Conservation (phyloP, 1,140 invertebrate species). For the Meteorus sp. region DNA sequence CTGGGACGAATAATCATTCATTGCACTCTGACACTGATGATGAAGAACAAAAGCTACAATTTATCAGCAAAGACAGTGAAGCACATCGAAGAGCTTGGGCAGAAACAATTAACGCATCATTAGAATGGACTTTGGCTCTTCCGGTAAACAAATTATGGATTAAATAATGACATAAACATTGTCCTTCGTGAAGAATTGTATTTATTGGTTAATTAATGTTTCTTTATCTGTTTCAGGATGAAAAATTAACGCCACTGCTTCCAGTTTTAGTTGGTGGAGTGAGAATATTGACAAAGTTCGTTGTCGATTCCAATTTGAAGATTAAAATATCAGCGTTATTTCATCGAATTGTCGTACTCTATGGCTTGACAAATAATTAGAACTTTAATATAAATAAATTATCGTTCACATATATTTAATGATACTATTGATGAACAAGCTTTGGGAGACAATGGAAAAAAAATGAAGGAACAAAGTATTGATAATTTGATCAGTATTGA, state of each 20-base stretch:
- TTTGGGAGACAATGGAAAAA: too few relatives aligned
- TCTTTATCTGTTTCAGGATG: constrained; percentile 58
- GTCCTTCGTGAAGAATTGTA: constrained; percentile 14
- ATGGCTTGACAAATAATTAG: constrained; percentile 60
- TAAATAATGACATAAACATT: too few relatives aligned
- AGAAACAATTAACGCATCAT: constrained; percentile 64
- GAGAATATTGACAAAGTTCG: constrained; percentile 65
- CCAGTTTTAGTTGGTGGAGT: constrained; percentile 67
- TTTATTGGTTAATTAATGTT: constrained; percentile 3
- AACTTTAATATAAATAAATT: constrained; percentile 19
- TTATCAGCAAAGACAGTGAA: constrained; percentile 77
- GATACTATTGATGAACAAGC: too few relatives aligned
- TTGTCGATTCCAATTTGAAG: constrained; percentile 63
- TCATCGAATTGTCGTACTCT: constrained; percentile 64
- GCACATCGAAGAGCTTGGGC: constrained; percentile 68
- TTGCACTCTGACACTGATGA: constrained; percentile 67
- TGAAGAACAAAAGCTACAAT: constrained; percentile 74
- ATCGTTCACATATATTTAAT: neutral
- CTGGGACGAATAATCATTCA: constrained; percentile 44
- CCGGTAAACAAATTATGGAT: too few relatives aligned
- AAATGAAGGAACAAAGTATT: too few relatives aligned
- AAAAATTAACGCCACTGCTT: constrained; percentile 63
- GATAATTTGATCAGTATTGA: too few relatives aligned
- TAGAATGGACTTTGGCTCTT: constrained; percentile 57
- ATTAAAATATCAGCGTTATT: constrained; percentile 65